These are phyloP conservation scores for Mallotus villosus DNA, from an alignment of 2,797 vertebrate genomes.

Conservation along the genomic window DNA sequence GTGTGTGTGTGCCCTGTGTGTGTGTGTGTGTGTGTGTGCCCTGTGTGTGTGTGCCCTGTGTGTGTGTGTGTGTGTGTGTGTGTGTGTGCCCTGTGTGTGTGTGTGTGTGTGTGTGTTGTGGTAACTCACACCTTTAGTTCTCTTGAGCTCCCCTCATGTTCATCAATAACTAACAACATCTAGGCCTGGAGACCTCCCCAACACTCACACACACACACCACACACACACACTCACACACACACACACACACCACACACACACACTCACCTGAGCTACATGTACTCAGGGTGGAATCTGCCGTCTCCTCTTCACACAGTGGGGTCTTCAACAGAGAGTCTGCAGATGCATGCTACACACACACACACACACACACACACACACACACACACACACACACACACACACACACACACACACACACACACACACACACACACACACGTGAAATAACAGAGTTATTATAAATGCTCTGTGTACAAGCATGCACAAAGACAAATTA, in stretches of 20 bases:
- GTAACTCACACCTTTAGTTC: conserved; percentile 6
- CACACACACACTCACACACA: conserved; percentile 40
- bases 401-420: no score
- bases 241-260: conserved; percentile 7
- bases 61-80: conserved; percentile 8
- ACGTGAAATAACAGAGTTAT: not conserved
- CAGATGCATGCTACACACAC: conserved; percentile 45
- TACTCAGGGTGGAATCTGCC: conserved; percentile 25
- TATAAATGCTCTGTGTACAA: no score
- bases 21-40: conserved; percentile 8
- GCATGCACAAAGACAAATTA: not conserved
- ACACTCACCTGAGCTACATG: conserved; percentile 53
- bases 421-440: conserved; percentile 17
- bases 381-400: no score
- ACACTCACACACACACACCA: conserved; percentile 1
- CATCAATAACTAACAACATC: conserved; percentile 26
- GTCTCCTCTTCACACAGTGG: conserved; percentile 29
- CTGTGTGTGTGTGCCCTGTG: no score
- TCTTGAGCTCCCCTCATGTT: conserved; percentile 4
- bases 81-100: conserved; percentile 6
- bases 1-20: conserved; percentile 8
- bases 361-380: no score
- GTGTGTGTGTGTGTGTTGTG: conserved; percentile 2
- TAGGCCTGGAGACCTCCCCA: not conserved
- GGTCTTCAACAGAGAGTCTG: conserved; percentile 50